These are phyloP conservation scores for Tonatia bakeri DNA, from an alignment of 2,113 vertebrate genomes.

Conservation along the genomic window DNA sequence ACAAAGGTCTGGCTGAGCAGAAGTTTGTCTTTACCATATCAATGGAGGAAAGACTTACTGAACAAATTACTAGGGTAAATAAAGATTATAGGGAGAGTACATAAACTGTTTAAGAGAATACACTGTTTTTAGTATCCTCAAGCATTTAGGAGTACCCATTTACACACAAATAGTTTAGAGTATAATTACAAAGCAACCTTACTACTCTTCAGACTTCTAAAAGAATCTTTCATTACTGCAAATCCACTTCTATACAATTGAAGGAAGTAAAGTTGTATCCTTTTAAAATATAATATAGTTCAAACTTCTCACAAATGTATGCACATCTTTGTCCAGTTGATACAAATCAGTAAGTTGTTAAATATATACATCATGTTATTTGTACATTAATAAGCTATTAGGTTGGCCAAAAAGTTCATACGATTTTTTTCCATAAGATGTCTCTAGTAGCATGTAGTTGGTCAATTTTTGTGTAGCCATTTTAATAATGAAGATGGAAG, in stretches of 20 bases:
- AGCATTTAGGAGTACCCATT: not conserved
- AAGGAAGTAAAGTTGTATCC: not conserved
- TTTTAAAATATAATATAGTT: slow-evolving; percentile 8
- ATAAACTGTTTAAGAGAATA: slow-evolving; percentile 27
- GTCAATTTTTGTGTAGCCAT: no score
- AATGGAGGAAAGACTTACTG: not conserved
- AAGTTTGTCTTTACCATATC: slow-evolving; percentile 40
- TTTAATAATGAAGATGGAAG: no score
- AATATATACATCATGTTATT: not conserved
- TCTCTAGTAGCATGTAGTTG: no score
- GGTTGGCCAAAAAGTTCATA: no score
- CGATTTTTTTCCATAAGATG: no score
- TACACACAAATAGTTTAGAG: slow-evolving; percentile 10
- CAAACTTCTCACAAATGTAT: not conserved
- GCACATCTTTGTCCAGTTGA: not conserved
- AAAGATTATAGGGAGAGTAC: not conserved
- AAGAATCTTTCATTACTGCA: not conserved
- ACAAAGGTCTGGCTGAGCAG: not conserved
- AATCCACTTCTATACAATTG: not conserved
- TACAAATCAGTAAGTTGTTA: not conserved
- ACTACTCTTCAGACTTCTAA: not conserved
- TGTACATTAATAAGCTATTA: not conserved
- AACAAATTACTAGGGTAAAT: slow-evolving; percentile 37
- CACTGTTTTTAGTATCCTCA: not conserved
- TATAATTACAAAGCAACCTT: slow-evolving; percentile 14